Evolutionary conservation across 2,113 vertebrate genomes (phyloP), one percentile per base, ranked within the genome.

Genomic region (Meriones unguiculatus): DNA sequence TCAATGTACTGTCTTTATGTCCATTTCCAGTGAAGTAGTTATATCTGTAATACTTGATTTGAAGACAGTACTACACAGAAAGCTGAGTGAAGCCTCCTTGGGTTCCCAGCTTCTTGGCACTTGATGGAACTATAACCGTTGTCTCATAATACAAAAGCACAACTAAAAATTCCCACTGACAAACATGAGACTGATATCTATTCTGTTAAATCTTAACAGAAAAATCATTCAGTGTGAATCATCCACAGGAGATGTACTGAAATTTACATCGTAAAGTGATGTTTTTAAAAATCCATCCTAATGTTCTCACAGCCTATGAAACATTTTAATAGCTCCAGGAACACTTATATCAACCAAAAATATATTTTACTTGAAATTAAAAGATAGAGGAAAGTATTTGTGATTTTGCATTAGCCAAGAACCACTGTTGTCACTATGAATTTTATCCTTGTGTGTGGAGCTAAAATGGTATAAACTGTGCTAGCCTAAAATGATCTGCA

Each of bases 181-280:
- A 22, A 57, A 41, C 7, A n/a, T 82, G 13, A 87, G 91, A 75
- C 28, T 77, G 12, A 87, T 62, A 67, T 86, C 5, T 57, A 57
- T 50, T 32, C 85, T 59, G 20, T n/a, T 95, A 38, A 81, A 41
- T 81, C 24, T 69, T 89, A 50, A 62, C 62, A 28, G 52, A 87
- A 65, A 95, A 90, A 41, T 69, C 41, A 3, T 78, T 87, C 41
- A 0, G 0, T 35, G 2, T 82, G 41, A 92, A 62, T 81, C 87
- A 89, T 85, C 62, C 85, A n/a, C 30, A 89, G 11, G n/a, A 96
- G 5, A 54, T 67, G 2, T 88, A 90, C 59, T 88, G 78, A 90
- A 95, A 91, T 77, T 54, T 92, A 32, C 69, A 69, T 59, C 78
- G 52, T 78, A 80, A 96, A 64, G 78, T 46, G 89, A 87, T 52